phyloP scores from a whole-genome alignment of 2,888 invertebrate genomes.

The Punctoribates punctum region DNA sequence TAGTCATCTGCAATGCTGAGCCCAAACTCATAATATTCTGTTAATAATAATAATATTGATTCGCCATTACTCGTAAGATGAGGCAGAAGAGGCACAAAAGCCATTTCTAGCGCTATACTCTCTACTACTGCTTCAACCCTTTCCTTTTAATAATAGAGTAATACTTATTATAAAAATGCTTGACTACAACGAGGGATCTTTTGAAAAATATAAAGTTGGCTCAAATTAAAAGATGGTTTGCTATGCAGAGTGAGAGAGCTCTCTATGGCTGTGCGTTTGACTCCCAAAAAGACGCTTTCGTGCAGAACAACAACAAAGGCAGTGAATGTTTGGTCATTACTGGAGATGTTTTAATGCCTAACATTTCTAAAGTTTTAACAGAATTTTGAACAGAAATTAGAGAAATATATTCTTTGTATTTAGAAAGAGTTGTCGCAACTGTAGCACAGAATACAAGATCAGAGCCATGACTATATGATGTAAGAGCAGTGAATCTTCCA shows the following conservation, averaged over 20 bases:
- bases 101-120: not conserved
- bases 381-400: not conserved
- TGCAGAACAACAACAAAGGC: slow-evolving; percentile 14
- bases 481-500: not conserved
- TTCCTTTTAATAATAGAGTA: slow-evolving; percentile 38
- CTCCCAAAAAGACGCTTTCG: slow-evolving; percentile 36
- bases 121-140: slow-evolving; percentile 27
- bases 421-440: slow-evolving; percentile 9
- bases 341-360: not conserved
- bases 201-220: slow-evolving; percentile 18
- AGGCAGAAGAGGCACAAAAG: slow-evolving; percentile 17
- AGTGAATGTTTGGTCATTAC: not conserved
- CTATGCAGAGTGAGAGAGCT: not conserved
- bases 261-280: not conserved
- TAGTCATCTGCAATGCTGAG: not conserved
- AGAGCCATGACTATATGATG: slow-evolving; percentile 13
- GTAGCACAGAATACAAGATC: not conserved
- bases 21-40: slow-evolving; percentile 5
- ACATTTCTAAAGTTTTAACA: slow-evolving; percentile 5
- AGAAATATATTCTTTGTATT: not conserved
- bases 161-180: slow-evolving; percentile 34
- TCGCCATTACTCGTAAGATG: slow-evolving; percentile 28
- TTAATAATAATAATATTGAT: slow-evolving; percentile 38
- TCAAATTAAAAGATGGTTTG: not conserved
- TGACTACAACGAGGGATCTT: slow-evolving; percentile 21